Evolutionary conservation across 2,113 vertebrate genomes (phyloP).

Genomic region (Nothocercus nigrocapillus): DNA sequence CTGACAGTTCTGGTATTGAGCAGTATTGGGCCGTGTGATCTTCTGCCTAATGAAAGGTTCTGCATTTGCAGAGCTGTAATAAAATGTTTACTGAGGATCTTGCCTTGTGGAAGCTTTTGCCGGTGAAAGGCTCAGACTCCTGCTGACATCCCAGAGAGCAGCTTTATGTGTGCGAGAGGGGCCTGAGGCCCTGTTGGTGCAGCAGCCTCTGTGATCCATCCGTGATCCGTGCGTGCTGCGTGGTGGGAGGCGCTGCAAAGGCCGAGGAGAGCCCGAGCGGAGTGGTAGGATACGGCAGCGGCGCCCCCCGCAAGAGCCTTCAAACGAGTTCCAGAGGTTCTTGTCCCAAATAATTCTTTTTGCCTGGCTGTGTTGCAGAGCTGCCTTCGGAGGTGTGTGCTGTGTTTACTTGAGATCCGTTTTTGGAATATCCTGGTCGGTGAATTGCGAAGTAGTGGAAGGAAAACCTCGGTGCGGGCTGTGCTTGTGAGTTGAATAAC

Average conservation of each 20-base stretch:
- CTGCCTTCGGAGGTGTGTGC: neutral
- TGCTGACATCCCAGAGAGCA: neutral
- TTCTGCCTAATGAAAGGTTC: neutral
- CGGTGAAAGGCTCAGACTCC: neutral
- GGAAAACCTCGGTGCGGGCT: neutral
- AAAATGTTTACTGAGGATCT: neutral
- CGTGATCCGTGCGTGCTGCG: fast-evolving
- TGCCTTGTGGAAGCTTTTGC: neutral
- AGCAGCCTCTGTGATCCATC: neutral
- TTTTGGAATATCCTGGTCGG: neutral
- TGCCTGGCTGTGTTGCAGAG: fast-evolving
- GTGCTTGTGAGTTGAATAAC: neutral
- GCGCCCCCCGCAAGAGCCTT: no score
- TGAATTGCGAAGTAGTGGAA: neutral
- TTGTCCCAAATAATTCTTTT: neutral
- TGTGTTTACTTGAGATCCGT: neutral
- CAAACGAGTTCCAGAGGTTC: no score
- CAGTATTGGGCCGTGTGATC: neutral
- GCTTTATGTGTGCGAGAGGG: neutral
- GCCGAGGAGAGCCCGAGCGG: neutral
- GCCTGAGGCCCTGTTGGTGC: neutral
- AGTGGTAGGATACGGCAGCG: no score
- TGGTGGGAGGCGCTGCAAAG: neutral
- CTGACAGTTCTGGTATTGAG: neutral
- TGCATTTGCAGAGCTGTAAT: neutral